These are phyloP conservation scores for Rhinolophus sinicus DNA, from an alignment of 2,113 vertebrate species.

Conservation along the genomic window DNA sequence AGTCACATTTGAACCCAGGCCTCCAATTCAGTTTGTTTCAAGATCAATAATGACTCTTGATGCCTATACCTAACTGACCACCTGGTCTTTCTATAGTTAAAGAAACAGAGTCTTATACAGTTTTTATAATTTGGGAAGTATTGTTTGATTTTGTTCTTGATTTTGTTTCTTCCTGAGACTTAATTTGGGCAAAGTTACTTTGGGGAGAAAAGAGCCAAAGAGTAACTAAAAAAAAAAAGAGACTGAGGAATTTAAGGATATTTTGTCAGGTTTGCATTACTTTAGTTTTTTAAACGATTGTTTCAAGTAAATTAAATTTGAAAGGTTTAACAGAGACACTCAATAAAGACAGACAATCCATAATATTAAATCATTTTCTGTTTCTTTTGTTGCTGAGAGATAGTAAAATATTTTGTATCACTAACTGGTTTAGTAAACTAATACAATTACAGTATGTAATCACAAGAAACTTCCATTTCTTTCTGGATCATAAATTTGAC, in stretches of 20 bases:
- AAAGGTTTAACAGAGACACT: not conserved
- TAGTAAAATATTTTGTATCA: constrained; percentile 13
- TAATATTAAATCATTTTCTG: not conserved
- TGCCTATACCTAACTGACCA: not conserved
- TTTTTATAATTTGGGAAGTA: not conserved
- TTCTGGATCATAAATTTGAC: not conserved
- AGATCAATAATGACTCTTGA: not conserved
- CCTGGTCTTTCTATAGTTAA: not conserved
- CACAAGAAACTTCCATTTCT: not conserved
- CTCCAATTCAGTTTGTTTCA: not conserved
- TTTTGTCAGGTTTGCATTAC: not conserved
- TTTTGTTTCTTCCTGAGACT: constrained; percentile 27
- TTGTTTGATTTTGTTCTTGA: not conserved
- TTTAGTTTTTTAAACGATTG: not conserved
- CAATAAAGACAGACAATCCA: not conserved
- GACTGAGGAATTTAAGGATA: not conserved
- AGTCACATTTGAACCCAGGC: not conserved
- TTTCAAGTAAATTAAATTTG: constrained; percentile 20
- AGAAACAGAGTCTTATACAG: not conserved
- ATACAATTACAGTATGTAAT: not conserved
- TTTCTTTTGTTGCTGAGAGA: not conserved
- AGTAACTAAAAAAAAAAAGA: not conserved
- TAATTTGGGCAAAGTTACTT: constrained; percentile 18
- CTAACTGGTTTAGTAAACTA: constrained; percentile 10
- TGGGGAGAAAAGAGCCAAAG: not conserved